Percentiles rank a stretch among this genome's conserved stretches.
Conservation (phyloP, 2,113 vertebrate genomes). For the Odontesthes bonariensis region DNA sequence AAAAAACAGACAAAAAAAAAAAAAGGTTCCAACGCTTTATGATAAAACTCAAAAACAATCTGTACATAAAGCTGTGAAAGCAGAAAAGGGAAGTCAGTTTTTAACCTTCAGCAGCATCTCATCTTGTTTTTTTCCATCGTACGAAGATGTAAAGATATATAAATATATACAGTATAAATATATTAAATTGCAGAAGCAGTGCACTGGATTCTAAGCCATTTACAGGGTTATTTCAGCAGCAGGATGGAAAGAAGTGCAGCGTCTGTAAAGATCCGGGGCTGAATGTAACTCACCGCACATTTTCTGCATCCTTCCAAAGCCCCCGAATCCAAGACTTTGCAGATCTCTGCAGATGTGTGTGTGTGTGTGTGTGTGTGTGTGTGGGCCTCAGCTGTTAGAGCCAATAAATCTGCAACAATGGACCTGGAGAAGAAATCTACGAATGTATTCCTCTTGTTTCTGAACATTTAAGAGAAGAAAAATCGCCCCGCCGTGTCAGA, state of each 20-base stretch:
- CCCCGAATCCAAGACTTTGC: constrained; percentile 19
- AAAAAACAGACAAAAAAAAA: not conserved
- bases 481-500: not conserved
- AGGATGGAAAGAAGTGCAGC: not conserved
- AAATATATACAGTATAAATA: constrained; percentile 42
- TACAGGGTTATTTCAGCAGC: constrained; percentile 21
- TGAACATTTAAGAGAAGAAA: constrained; percentile 3
- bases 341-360: constrained; percentile 4
- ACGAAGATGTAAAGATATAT: constrained; percentile 61
- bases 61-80: constrained; percentile 33
- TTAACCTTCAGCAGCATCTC: constrained; percentile 31
- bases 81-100: constrained; percentile 21
- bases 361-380: not conserved
- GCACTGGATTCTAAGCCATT: constrained; percentile 84
- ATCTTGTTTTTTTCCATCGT: constrained; percentile 47
- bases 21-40: constrained; percentile 67
- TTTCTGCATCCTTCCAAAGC: constrained; percentile 42
- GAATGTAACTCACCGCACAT: constrained; percentile 68
- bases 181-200: constrained; percentile 74
- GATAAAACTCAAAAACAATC: constrained; percentile 24
- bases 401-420: constrained; percentile 29
- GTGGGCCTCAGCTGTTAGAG: constrained; percentile 19
- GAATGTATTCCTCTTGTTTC: constrained; percentile 73
- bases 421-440: constrained; percentile 54
- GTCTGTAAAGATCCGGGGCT: constrained; percentile 35